These are phyloP conservation scores for Chymomyza caudatula DNA, from an alignment of 2,888 invertebrate species.

Conservation along the genomic window DNA sequence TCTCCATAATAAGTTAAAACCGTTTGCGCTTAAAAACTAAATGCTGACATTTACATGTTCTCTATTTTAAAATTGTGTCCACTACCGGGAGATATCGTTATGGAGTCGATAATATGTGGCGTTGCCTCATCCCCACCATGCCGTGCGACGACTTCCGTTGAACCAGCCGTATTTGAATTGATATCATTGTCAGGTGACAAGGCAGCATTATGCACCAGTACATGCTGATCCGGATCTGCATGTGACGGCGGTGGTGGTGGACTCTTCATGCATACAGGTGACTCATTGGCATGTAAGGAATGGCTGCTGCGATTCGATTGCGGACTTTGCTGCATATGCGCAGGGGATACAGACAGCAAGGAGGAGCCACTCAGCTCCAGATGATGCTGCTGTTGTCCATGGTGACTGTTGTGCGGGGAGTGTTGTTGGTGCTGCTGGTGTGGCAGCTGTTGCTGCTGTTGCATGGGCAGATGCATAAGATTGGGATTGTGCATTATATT, in stretches of 20 bases:
- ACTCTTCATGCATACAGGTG: constrained; percentile 56
- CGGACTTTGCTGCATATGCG: constrained; percentile 67
- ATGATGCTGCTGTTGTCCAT: constrained; percentile 45
- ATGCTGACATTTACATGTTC: constrained; percentile 70
- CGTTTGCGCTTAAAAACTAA: constrained; percentile 24
- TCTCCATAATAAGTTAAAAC: constrained; percentile 5
- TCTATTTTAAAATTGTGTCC: constrained; percentile 77
- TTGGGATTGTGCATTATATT: constrained; percentile 76
- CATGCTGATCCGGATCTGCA: constrained; percentile 22
- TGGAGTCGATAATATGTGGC: constrained; percentile 75
- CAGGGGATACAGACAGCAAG: constrained; percentile 58
- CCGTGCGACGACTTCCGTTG: constrained; percentile 11
- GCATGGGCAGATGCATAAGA: constrained; percentile 73
- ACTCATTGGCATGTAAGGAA: constrained; percentile 54
- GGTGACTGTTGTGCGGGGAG: constrained; percentile 51
- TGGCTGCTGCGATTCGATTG: constrained; percentile 69
- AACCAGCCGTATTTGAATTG: constrained; percentile 39
- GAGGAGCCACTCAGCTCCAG: constrained; percentile 50
- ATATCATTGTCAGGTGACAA: constrained; percentile 46
- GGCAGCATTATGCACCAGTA: constrained; percentile 38
- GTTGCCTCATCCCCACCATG: constrained; percentile 22
- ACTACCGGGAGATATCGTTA: constrained; percentile 75
- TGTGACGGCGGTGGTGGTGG: constrained; percentile 44
- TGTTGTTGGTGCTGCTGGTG: constrained; percentile 55
- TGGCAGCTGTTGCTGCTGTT: constrained; percentile 38